Conservation (phyloP, 2,888 invertebrate species). For the Dynastes tityus region DNA sequence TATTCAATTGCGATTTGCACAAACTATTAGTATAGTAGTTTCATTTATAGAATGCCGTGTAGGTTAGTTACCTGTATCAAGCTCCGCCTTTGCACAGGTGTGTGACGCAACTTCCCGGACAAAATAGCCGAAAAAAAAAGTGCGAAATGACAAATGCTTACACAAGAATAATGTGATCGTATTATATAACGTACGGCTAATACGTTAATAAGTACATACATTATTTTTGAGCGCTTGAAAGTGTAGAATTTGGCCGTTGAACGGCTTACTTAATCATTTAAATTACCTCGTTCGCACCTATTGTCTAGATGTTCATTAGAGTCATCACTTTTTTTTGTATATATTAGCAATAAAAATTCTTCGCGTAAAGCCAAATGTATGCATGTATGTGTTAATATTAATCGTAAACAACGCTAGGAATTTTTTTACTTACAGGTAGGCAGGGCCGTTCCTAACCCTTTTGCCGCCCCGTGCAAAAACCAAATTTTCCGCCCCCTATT, state of each 20-base stretch:
- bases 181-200: conserved; percentile 5
- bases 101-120: conserved; percentile 12
- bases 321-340: conserved; percentile 8
- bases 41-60: conserved; percentile 20
- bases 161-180: conserved; percentile 4
- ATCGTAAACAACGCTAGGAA: too few relatives aligned
- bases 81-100: conserved; percentile 27
- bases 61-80: conserved; percentile 35
- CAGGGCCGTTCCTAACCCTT: too few relatives aligned
- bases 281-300: conserved; percentile 11
- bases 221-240: neutral
- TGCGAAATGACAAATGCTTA: conserved; percentile 19
- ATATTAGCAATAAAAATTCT: conserved; percentile 8
- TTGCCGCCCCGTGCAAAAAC: too few relatives aligned
- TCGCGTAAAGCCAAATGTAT: neutral
- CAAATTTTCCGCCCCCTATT: too few relatives aligned
- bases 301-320: neutral
- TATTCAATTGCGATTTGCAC: conserved; percentile 34
- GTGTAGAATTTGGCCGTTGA: neutral
- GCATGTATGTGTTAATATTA: neutral
- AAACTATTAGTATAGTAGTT: conserved; percentile 7
- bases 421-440: too few relatives aligned
- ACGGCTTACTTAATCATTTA: neutral
- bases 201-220: conserved; percentile 1
- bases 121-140: conserved; percentile 6